These are phyloP conservation scores for Agrypnia vestita DNA, from an alignment of 1,140 invertebrate genomes.

Conservation along the genomic window DNA sequence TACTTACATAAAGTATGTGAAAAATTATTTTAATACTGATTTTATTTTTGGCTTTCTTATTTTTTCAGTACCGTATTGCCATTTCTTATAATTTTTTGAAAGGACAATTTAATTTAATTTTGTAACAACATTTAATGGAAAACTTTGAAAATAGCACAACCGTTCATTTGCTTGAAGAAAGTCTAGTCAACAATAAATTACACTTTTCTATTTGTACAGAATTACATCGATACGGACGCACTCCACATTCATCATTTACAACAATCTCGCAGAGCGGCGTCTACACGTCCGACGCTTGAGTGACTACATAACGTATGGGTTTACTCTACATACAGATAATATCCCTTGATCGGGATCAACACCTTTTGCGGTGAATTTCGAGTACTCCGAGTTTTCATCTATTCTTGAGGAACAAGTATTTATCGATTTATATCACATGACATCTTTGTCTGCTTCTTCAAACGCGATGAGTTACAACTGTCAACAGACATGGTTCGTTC, in stretches of 20 bases:
- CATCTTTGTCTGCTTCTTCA: constrained; percentile 33
- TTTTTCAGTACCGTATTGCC: constrained; percentile 52
- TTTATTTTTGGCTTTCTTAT: constrained; percentile 47
- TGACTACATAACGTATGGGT: no score
- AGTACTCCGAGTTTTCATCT: neutral
- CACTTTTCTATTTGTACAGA: constrained; percentile 37
- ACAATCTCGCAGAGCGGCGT: no score
- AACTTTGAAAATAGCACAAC: constrained; percentile 50
- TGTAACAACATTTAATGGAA: constrained; percentile 49
- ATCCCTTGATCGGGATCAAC: no score
- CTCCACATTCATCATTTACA: no score
- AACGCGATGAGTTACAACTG: neutral
- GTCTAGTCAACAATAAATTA: constrained; percentile 26
- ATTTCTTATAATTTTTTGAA: constrained; percentile 22
- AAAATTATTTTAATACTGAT: constrained; percentile 51
- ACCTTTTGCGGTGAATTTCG: no score
- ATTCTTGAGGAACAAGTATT: constrained; percentile 40
- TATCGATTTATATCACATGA: constrained; percentile 47
- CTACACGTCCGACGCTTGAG: no score
- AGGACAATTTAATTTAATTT: constrained; percentile 35
- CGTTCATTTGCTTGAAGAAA: constrained; percentile 47
- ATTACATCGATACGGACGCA: neutral
- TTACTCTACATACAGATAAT: no score
- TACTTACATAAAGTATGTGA: constrained; percentile 14
- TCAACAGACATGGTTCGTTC: neutral